Conservation (phyloP, 35 echinoderm and acorn worm species). For the Ophiothrix spiculata region DNA sequence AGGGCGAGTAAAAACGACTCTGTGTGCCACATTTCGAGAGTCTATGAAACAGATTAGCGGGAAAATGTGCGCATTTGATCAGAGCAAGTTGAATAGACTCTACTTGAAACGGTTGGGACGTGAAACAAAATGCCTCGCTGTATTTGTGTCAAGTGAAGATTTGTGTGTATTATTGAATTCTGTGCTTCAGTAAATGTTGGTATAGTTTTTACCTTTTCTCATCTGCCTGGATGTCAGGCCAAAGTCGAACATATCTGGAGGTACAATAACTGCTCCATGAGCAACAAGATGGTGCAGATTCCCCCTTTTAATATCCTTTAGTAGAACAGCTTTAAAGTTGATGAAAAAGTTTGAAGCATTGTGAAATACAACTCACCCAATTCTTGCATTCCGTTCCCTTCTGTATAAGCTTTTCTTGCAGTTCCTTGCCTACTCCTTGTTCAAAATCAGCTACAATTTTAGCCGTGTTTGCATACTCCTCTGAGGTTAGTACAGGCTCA, state of each 20-base stretch:
- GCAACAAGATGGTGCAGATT: not conserved
- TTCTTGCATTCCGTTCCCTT: constrained; percentile 52
- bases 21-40: no score
- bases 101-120: not conserved
- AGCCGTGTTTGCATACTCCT: constrained; percentile 53
- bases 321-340: not conserved
- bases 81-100: not conserved
- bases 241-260: not conserved
- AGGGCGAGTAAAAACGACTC: no score
- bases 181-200: no score
- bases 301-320: not conserved
- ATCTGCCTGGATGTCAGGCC: not conserved
- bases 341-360: not conserved
- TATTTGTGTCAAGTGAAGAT: not conserved
- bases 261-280: no score
- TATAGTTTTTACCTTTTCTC: not conserved
- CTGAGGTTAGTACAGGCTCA: constrained; percentile 54
- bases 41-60: no score
- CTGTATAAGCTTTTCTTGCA: constrained; percentile 74
- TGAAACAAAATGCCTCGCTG: not conserved
- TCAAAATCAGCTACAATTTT: constrained; percentile 64
- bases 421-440: constrained; percentile 55
- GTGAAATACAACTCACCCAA: constrained; percentile 45
- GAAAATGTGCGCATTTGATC: not conserved
- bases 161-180: not conserved